Base-by-base conservation (phyloP, 2,888 invertebrate species). In the Nudaria mundana region DNA sequence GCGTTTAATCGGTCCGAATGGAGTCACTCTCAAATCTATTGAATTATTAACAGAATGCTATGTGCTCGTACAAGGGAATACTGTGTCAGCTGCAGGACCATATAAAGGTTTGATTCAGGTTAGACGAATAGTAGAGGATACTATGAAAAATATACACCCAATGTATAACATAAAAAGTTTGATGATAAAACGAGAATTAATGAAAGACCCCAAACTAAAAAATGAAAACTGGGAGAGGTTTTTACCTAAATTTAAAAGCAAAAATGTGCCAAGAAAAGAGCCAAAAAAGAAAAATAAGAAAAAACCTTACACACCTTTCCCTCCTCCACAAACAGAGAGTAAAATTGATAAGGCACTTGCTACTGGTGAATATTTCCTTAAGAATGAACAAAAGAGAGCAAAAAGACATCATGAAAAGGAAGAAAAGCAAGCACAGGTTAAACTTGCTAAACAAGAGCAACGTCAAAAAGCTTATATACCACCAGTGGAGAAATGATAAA, bases 101-200 rank as follows among this genome's bases (percentile, higher is more conserved):
- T 96, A 98, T 69, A 95, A 94, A 81, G 99, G 99, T 0, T 76
- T 97, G 14, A 92, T 94, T 40, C 95, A 96, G 77, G 96, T 96
- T 0, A 90, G 98, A 39, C 93, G 95, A 59, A 96, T 99, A 63
- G 96, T 97, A 1, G 94, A 95, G 69, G 99, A 99, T 62, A 98
- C 98, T 0, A 98, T 99, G 98, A 97, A 96, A 71, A 99, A 99
- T 78, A 92, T 99, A 38, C 99, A 99, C 89, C 99, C 99, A 1
- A 97, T 99, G 76, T 99, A 98, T 72, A 98, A 98, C 68, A 98
- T 99, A 1, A 96, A 98, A 88, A 95, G 97, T 2, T 81, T 99
- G 34, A 99, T 99, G 98, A 98, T 99, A 34, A 99, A 99, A 76
- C 91, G 94, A 56, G 98, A 99, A 81, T 81, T 99, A 39, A 94